Evolutionary conservation across 2,888 invertebrate species (phyloP).

Genomic region (Acrobasis suavella): DNA sequence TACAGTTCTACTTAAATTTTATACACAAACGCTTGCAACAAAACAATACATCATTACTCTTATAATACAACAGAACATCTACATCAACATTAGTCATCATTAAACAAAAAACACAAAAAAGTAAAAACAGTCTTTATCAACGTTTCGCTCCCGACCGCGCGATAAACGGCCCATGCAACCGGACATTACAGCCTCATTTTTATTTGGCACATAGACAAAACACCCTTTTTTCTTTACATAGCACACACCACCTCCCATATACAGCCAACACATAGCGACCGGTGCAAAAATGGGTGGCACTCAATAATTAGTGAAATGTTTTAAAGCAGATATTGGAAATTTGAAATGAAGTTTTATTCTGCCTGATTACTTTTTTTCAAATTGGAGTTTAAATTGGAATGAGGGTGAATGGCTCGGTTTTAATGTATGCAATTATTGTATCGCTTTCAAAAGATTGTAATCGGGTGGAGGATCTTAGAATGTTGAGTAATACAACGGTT

Average conservation of each 20-base stretch:
- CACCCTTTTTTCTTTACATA: slow-evolving; percentile 74
- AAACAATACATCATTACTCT: not conserved
- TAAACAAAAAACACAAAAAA: slow-evolving; percentile 28
- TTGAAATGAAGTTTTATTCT: slow-evolving; percentile 76
- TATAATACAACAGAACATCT: not conserved
- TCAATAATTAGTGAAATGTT: slow-evolving; percentile 77
- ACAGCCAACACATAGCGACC: slow-evolving; percentile 48
- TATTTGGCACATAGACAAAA: slow-evolving; percentile 82
- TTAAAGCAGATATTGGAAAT: slow-evolving; percentile 71
- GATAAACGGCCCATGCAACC: slow-evolving; percentile 73
- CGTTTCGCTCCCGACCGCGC: slow-evolving; percentile 43
- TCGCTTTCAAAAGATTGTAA: slow-evolving; percentile 31
- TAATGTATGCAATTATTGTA: slow-evolving; percentile 22
- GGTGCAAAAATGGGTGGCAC: slow-evolving; percentile 57
- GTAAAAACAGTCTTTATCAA: slow-evolving; percentile 43
- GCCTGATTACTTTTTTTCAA: slow-evolving; percentile 63
- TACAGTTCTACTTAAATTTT: too few relatives aligned
- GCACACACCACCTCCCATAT: slow-evolving; percentile 46
- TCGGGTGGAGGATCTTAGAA: not conserved
- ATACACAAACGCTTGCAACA: not conserved
- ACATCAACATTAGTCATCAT: slow-evolving; percentile 2
- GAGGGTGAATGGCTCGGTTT: slow-evolving; percentile 19
- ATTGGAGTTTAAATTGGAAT: slow-evolving; percentile 54
- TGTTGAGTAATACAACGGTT: not conserved
- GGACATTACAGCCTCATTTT: slow-evolving; percentile 81